Conservation (phyloP, 1,140 invertebrate genomes). For the Drosophila kohkoa region DNA sequence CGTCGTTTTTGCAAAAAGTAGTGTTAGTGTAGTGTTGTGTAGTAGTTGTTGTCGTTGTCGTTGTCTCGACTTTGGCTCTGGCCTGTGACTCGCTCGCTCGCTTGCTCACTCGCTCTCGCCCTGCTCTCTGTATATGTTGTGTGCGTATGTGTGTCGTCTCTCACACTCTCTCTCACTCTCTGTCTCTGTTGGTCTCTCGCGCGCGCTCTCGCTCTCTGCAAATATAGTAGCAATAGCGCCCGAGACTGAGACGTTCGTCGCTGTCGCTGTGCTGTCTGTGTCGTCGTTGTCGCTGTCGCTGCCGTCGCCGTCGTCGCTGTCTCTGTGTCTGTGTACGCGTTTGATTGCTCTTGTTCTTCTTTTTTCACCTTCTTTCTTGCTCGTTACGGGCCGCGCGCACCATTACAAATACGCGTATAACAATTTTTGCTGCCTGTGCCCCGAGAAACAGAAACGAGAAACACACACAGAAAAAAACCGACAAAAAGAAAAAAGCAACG, state of each 20-base stretch:
- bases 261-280: neutral
- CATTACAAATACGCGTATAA: slow-evolving; percentile 78
- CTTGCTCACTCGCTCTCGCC: slow-evolving; percentile 33
- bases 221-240: slow-evolving; percentile 41
- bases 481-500: too few species aligned
- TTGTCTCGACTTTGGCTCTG: slow-evolving; percentile 46
- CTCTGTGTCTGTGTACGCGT: slow-evolving; percentile 39
- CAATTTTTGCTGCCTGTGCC: slow-evolving; percentile 61
- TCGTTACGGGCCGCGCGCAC: slow-evolving; percentile 63
- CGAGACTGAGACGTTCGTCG: slow-evolving; percentile 56
- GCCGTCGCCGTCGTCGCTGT: slow-evolving; percentile 41
- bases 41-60: neutral
- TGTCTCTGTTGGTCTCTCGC: slow-evolving; percentile 20
- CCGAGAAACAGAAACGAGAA: slow-evolving; percentile 14
- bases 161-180: slow-evolving; percentile 35
- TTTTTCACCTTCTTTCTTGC: slow-evolving; percentile 78
- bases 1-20: slow-evolving; percentile 68
- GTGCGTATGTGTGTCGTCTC: slow-evolving; percentile 22
- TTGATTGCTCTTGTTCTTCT: slow-evolving; percentile 65
- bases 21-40: slow-evolving; percentile 9
- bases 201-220: slow-evolving; percentile 25
- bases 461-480: slow-evolving; percentile 3
- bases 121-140: slow-evolving; percentile 16
- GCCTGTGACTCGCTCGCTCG: slow-evolving; percentile 30
- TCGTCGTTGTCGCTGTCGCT: slow-evolving; percentile 36